Evolutionary conservation across 2,888 invertebrate genomes (phyloP), one percentile per base, ranked within the genome.

Genomic region (Apotomis turbidana): DNA sequence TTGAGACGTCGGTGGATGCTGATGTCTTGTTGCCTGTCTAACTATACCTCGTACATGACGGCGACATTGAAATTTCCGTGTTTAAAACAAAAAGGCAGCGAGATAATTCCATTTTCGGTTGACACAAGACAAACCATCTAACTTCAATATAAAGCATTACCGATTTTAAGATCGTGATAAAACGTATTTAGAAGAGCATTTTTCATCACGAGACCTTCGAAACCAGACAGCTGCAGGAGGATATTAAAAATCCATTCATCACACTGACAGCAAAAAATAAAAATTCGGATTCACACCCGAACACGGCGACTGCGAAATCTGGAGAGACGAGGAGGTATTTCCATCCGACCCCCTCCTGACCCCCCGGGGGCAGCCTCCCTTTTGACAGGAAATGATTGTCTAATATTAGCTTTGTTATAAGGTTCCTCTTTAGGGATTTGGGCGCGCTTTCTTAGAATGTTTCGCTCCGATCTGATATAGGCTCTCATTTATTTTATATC

Each of bases 351-450:
- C 85, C 80, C 66, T 55, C 66, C 66, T 46, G 80, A 76, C 75
- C 78, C 80, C 77, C 80, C 80, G 85, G 84, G 79, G 75, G 81
- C 80, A 77, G 80, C 87, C 90, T 86, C 90, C 90, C 90, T 88
- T 91, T 90, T 93, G 91, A 92, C 92, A 92, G 91, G 93, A 93
- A 93, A 93, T 93, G 92, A 92, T 93, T 92, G 91, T 91, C 93
- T 92, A 92, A 93, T 92, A 92, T 92, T 91, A 92, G 93, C 93
- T 91, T 90, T 91, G 91, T 92, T 91, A 89, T 90, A 91, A 88
- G 91, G 91, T 90, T 88, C 86, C 89, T 90, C 90, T 90, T 86
- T 85, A 83, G 91, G 90, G 90, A 92, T 81, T 83, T 79, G 74
- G 80, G 79, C 78, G 81, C 78, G 83, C 82, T 83, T 85, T 85